Conservation (phyloP, 2,888 invertebrate species). For the Pseudoips prasinana region DNA sequence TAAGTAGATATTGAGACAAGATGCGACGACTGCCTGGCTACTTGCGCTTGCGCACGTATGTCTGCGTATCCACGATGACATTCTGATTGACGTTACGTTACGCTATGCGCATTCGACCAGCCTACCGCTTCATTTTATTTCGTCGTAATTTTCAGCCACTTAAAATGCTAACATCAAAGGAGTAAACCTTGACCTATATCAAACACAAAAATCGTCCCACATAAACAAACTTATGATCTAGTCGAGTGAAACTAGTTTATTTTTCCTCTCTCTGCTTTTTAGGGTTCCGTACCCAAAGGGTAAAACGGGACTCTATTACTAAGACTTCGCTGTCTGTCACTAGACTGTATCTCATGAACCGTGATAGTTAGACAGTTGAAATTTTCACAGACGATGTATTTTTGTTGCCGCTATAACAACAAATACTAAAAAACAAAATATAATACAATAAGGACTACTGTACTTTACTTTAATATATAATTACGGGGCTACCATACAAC, state of each 20-base stretch:
- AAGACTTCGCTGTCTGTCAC: too few relatives aligned
- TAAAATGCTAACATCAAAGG: conserved; percentile 45
- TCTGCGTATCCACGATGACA: conserved; percentile 47
- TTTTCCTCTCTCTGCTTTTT: too few relatives aligned
- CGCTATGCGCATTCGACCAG: conserved; percentile 43
- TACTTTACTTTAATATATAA: too few relatives aligned
- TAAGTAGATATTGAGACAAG: conserved; percentile 1
- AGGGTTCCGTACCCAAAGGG: too few relatives aligned
- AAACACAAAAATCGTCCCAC: conserved; percentile 27
- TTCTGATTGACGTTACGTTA: conserved; percentile 64
- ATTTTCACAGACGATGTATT: too few relatives aligned
- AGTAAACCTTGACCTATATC: conserved; percentile 59
- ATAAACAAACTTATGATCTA: conserved; percentile 16
- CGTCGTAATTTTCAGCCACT: conserved; percentile 46
- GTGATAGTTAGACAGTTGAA: too few relatives aligned
- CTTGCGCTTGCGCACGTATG: conserved; percentile 22
- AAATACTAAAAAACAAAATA: too few relatives aligned
- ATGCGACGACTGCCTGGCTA: conserved; percentile 17
- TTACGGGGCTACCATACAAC: too few relatives aligned
- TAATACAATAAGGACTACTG: too few relatives aligned
- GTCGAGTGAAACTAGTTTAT: conserved; percentile 8
- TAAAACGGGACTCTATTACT: too few relatives aligned
- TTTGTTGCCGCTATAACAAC: too few relatives aligned
- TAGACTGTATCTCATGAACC: too few relatives aligned
- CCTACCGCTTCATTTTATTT: conserved; percentile 48